These are phyloP conservation scores for Diplodus puntazzo DNA, from an alignment of 2,797 vertebrate species.

Conservation along the genomic window DNA sequence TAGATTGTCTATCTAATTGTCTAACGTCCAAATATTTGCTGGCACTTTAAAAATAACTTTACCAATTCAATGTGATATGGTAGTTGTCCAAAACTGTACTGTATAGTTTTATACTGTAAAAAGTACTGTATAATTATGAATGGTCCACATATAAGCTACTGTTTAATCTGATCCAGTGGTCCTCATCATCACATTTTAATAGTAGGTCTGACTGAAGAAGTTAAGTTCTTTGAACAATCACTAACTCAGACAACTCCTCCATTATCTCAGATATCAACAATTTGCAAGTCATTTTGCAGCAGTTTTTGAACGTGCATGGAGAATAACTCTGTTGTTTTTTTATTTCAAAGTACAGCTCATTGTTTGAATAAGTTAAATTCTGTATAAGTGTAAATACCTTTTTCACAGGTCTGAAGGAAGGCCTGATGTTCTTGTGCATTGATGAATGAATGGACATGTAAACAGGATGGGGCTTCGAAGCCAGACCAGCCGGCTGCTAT, in stretches of 20 bases:
- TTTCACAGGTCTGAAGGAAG: not conserved
- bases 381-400: constrained; percentile 31
- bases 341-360: not conserved
- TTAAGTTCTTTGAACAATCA: not conserved
- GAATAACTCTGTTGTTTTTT: not conserved
- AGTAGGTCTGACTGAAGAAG: not conserved
- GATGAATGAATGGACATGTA: not conserved
- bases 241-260: not conserved
- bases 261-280: not conserved
- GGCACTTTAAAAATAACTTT: not conserved
- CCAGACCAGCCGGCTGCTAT: not conserved
- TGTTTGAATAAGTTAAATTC: not conserved
- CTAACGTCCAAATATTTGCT: not conserved
- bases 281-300: not conserved
- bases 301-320: constrained; percentile 17
- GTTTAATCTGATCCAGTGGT: not conserved
- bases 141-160: not conserved
- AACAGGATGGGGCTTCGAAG: not conserved
- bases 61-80: not conserved
- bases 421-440: not conserved
- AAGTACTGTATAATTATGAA: not conserved
- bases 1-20: not conserved
- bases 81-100: not conserved
- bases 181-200: not conserved
- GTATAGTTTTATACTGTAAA: too few relatives aligned